Evolutionary conservation across 2,113 vertebrate species (phyloP).

Genomic region (Dascyllus trimaculatus): DNA sequence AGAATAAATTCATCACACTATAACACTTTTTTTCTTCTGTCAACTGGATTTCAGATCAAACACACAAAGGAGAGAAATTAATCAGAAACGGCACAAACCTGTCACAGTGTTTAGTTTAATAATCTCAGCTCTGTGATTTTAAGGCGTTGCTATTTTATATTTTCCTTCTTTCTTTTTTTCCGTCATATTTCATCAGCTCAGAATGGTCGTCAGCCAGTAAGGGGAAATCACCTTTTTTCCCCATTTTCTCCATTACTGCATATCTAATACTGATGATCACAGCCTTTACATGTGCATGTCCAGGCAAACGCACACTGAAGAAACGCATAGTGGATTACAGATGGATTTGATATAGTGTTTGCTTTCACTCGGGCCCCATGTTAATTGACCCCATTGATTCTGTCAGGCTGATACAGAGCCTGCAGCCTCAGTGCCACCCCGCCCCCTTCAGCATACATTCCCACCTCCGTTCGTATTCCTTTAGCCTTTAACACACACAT

Average conservation of each 20-base stretch:
- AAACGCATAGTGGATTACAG: conserved; percentile 58
- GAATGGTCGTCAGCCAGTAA: not conserved
- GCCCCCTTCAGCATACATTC: not conserved
- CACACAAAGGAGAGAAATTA: no score
- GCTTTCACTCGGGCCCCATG: conserved; percentile 47
- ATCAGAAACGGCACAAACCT: no score
- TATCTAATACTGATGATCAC: not conserved
- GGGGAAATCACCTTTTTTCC: conserved; percentile 8
- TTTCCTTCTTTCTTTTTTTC: no score
- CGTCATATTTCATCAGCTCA: conserved; percentile 1
- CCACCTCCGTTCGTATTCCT: conserved; percentile 16
- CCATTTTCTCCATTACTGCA: conserved; percentile 13
- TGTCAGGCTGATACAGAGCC: conserved; percentile 64
- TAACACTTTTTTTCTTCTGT: no score
- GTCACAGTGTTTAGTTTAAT: no score
- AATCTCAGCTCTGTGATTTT: no score
- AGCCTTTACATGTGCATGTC: not conserved
- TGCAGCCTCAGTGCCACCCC: conserved; percentile 10
- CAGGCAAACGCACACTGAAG: not conserved
- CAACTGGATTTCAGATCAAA: no score
- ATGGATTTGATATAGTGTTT: conserved; percentile 72
- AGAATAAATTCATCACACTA: no score
- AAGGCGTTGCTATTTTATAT: not conserved
- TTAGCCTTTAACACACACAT: conserved; percentile 12
- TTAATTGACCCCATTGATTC: conserved; percentile 75